phyloP scores from a whole-genome alignment of 2,888 invertebrate species.

The Troglohyphantes excavatus region DNA sequence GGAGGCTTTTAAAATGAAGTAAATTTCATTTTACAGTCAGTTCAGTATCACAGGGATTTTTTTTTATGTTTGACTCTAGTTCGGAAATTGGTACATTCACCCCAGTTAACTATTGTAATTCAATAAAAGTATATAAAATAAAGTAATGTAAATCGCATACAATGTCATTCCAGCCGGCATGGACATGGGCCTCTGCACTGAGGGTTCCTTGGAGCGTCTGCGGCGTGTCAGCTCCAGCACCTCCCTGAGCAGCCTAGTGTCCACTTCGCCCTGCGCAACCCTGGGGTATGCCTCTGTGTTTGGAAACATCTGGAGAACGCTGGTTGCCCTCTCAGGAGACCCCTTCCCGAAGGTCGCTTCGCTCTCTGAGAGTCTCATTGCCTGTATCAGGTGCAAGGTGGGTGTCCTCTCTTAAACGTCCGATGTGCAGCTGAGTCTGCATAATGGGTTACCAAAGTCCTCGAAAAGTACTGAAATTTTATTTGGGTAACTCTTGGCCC shows the following conservation, averaged over 20 bases:
- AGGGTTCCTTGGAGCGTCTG: conserved; percentile 81
- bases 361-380: conserved; percentile 90
- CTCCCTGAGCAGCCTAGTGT: conserved; percentile 86
- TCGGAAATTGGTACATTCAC: too few species aligned
- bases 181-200: conserved; percentile 12
- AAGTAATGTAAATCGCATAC: too few species aligned
- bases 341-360: conserved; percentile 92
- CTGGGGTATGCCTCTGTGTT: conserved; percentile 85
- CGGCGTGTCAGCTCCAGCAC: conserved; percentile 88
- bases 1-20: too few species aligned
- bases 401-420: too few species aligned
- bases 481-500: too few species aligned
- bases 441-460: too few species aligned
- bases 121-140: too few species aligned
- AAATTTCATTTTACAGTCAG: neutral
- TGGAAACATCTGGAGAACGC: conserved; percentile 93
- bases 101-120: too few species aligned
- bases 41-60: neutral
- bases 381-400: conserved; percentile 90
- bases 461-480: too few species aligned
- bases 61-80: neutral
- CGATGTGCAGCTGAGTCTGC: too few species aligned
- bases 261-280: neutral
- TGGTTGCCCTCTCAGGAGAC: conserved; percentile 91
- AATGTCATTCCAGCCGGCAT: conserved; percentile 18